These are phyloP conservation scores for Falco rusticolus DNA, from an alignment of 2,797 vertebrate genomes.

Conservation along the genomic window DNA sequence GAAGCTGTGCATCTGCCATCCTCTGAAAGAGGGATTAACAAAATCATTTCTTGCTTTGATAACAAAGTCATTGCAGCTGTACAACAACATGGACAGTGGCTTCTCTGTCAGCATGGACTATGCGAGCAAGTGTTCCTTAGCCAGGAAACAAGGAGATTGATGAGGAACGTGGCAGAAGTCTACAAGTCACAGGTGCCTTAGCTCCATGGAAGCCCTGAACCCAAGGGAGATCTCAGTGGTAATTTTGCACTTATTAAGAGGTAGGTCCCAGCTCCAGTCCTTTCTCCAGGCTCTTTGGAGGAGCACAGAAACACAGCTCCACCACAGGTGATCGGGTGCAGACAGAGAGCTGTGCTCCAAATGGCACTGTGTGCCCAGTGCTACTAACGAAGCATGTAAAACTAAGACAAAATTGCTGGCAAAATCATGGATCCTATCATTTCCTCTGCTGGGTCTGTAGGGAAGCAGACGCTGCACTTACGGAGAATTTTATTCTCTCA, in stretches of 20 bases:
- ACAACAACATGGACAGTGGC: fast-evolving
- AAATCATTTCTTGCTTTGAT: background rate
- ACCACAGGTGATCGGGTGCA: fast-evolving
- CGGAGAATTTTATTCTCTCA: background rate
- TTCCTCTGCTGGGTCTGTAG: background rate
- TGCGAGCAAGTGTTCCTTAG: background rate
- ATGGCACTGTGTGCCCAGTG: fast-evolving
- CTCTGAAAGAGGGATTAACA: background rate
- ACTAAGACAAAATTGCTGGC: background rate
- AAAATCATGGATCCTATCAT: background rate
- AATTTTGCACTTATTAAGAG: fast-evolving
- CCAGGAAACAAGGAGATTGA: too few relatives aligned
- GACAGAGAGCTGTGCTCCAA: background rate
- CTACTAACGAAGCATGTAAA: fast-evolving
- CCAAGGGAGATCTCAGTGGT: background rate
- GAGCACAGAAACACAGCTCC: background rate
- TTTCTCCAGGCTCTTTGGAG: background rate
- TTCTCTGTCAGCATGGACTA: background rate
- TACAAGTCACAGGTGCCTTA: background rate
- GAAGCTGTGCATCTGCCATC: background rate
- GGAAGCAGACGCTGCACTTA: fast-evolving
- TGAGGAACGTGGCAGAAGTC: background rate
- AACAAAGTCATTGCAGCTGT: background rate
- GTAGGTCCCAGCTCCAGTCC: background rate
- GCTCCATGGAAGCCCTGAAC: background rate